These are phyloP conservation scores for Chrysomela aeneicollis DNA, from an alignment of 2,888 invertebrate genomes.

Conservation along the genomic window DNA sequence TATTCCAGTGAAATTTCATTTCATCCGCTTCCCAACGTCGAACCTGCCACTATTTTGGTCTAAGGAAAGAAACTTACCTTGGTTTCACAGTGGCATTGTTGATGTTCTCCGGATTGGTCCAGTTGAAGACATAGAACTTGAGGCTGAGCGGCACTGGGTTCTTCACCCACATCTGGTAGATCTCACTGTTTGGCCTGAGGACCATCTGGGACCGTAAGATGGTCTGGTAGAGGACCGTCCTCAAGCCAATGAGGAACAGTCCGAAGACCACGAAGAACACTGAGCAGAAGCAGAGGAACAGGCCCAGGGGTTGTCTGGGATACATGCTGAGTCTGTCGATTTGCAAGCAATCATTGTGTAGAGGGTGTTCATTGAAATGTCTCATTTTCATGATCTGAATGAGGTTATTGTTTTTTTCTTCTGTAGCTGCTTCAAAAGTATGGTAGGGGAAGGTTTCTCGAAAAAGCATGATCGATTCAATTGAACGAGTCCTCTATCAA, in stretches of 20 bases:
- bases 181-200: constrained; percentile 67
- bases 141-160: constrained; percentile 70
- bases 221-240: constrained; percentile 38
- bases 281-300: constrained; percentile 37
- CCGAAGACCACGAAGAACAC: constrained; percentile 39
- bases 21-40: too few species aligned
- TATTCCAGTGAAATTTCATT: too few species aligned
- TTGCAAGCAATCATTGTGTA: too few species aligned
- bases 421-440: too few species aligned
- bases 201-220: constrained; percentile 63
- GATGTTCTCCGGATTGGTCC: constrained; percentile 78
- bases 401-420: too few species aligned
- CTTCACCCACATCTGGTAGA: constrained; percentile 75
- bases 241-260: constrained; percentile 40
- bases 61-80: too few species aligned
- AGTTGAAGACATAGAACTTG: constrained; percentile 79
- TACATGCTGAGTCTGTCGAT: constrained; percentile 36
- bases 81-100: constrained; percentile 66
- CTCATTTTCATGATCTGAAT: too few species aligned
- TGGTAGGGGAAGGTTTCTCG: too few species aligned
- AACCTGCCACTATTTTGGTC: too few species aligned
- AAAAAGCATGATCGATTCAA: too few species aligned
- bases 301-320: constrained; percentile 36
- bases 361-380: too few species aligned
- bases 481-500: too few species aligned